A percentile compares a stretch with the other conserved stretches of the same genome.
phyloP scores from a whole-genome alignment of 2,888 invertebrate species.

The Venusia cambrica region DNA sequence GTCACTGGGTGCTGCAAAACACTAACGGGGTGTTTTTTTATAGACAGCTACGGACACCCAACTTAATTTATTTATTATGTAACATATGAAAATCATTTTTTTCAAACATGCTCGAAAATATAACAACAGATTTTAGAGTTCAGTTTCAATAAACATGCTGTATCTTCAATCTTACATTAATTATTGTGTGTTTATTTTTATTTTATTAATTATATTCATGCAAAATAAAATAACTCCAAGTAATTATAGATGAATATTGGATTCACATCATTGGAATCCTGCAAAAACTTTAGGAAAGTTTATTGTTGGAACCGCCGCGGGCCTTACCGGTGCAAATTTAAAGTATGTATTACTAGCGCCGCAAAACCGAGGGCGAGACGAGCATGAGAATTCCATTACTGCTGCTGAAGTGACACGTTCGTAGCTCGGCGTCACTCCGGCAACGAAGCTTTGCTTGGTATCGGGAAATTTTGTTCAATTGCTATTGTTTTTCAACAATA shows the following conservation, averaged over 20 bases:
- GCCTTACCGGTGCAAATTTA: constrained; percentile 74
- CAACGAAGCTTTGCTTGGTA: constrained; percentile 17
- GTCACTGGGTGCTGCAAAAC: no score
- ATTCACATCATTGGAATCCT: constrained; percentile 65
- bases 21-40: no score
- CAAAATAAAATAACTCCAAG: constrained; percentile 11
- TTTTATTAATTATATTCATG: no score
- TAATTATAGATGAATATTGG: no score
- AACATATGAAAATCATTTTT: no score
- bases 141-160: no score
- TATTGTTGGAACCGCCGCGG: constrained; percentile 60
- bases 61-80: no score
- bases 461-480: constrained; percentile 2
- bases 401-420: constrained; percentile 62
- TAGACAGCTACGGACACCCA: no score
- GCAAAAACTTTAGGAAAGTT: constrained; percentile 64
- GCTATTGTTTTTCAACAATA: constrained; percentile 8
- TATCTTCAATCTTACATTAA: no score
- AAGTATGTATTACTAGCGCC: constrained; percentile 73
- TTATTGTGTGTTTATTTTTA: no score
- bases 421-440: constrained; percentile 36
- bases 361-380: constrained; percentile 62
- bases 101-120: no score
- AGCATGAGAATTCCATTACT: constrained; percentile 79
- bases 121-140: no score